Evolutionary conservation across 2,113 vertebrate species (phyloP), one percentile per base, ranked within the genome.

Genomic region (Xyrauchen texanus): DNA sequence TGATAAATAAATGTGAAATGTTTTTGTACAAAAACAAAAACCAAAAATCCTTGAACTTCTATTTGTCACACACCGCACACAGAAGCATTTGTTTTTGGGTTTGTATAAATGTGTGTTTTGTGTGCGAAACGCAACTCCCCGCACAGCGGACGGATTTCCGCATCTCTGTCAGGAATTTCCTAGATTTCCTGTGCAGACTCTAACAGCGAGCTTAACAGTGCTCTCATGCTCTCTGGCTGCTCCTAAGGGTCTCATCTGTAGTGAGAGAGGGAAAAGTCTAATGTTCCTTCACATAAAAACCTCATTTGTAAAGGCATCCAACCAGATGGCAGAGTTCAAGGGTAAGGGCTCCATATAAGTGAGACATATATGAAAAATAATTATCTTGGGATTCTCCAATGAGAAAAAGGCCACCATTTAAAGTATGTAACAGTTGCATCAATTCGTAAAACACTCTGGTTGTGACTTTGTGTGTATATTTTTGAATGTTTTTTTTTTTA

Each of bases 131-230:
- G 73, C 74, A 63, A 68, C 42, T 71, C 74, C 78, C 49, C 42
- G 4, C 55, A 64, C 75, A 84, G 69, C 65, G 77, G 77, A 83
- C 60, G 74, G 83, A 85, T 80, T 70, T 81, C 86, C 84, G 72
- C 63, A 76, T 83, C 76, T 73, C 76, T 55, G 71, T 81, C 16
- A 57, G 82, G 84, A 87, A 84, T 84, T 83, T 85, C 83, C 67
- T 81, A 52, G 12, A 82, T 75, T 76, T 86, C 80, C 82, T 86
- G 74, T 68, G 71, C 49, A 53, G 81, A 75, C 63, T 65, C 67
- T 53, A 71, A 70, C 55, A 52, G 2, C 57, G 77, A 58, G 72
- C 55, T 83, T 57, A 81, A 47, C 63, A 82, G 52, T 44, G 64
- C 47, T 10, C 47, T 74, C 68, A 65, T 51, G 79, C 81, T 46